phyloP scores from a whole-genome alignment of 2,797 vertebrate species.

The Otolemur crassicaudatus region DNA sequence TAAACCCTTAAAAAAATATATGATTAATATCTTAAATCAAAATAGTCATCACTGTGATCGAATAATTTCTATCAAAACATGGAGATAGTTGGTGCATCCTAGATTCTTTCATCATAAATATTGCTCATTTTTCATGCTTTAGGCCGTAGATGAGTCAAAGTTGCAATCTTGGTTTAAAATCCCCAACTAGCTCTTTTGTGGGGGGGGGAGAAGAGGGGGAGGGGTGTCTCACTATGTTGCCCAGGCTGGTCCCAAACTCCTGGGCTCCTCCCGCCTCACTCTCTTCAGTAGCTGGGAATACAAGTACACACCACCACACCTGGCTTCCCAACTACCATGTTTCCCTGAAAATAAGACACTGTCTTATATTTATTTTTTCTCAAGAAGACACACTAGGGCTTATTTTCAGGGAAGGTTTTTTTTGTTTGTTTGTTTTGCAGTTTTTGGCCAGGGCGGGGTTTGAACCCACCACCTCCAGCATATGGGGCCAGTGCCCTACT shows the following conservation, averaged over 20 bases:
- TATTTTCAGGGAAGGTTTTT: too few species aligned
- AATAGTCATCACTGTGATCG: neutral
- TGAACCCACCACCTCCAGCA: too few species aligned
- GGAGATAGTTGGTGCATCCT: neutral
- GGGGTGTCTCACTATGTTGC: neutral
- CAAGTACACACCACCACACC: neutral
- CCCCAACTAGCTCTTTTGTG: neutral
- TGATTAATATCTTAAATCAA: neutral
- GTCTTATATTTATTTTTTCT: too few species aligned
- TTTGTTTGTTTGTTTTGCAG: too few species aligned
- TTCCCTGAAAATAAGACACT: too few species aligned
- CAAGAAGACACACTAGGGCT: too few species aligned
- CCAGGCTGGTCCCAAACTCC: neutral
- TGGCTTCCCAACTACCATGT: neutral
- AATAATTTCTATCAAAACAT: slow-evolving; percentile 23
- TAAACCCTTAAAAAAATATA: neutral
- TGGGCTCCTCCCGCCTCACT: neutral
- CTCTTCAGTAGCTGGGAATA: neutral
- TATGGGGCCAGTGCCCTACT: too few species aligned
- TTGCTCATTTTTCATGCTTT: neutral
- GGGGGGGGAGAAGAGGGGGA: too few species aligned
- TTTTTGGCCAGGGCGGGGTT: too few species aligned
- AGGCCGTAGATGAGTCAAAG: neutral
- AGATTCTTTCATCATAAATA: neutral
- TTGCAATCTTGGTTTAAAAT: neutral